These are phyloP conservation scores for Scolanthus callimorphus DNA, from an alignment of 92 coral and sea anemone species.

Conservation along the genomic window DNA sequence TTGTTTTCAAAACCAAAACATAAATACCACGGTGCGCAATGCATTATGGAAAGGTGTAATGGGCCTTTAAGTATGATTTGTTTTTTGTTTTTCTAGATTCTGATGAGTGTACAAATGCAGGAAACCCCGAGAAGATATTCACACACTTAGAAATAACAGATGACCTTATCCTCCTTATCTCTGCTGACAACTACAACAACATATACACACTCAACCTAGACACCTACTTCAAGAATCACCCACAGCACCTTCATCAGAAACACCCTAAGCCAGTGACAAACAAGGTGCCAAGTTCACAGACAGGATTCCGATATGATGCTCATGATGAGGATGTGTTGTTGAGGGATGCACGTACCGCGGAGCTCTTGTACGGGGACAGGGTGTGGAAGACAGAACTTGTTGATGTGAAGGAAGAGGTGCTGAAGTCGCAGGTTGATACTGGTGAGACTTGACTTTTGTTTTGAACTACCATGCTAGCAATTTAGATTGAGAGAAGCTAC, in stretches of 20 bases:
- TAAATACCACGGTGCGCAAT: no score
- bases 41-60: no score
- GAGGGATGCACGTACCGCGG: slow-evolving; percentile 39
- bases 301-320: slow-evolving; percentile 43
- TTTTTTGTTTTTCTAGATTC: no score
- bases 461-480: no score
- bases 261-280: background rate
- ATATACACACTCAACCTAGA: slow-evolving; percentile 63
- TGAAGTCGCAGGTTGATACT: background rate
- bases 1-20: no score
- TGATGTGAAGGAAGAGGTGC: slow-evolving; percentile 40
- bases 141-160: slow-evolving; percentile 51
- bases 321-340: slow-evolving; percentile 71
- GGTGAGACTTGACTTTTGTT: no score
- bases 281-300: background rate
- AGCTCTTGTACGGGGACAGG: slow-evolving; percentile 76
- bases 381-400: slow-evolving; percentile 85
- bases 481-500: no score
- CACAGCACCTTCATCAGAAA: slow-evolving; percentile 35
- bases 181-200: slow-evolving; percentile 62
- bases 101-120: no score
- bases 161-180: slow-evolving; percentile 57
- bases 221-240: slow-evolving; percentile 59
- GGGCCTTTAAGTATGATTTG: no score
- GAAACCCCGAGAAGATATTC: no score